Evolutionary conservation across 2,113 vertebrate genomes (phyloP).

Genomic region (Ibidorhyncha struthersii): DNA sequence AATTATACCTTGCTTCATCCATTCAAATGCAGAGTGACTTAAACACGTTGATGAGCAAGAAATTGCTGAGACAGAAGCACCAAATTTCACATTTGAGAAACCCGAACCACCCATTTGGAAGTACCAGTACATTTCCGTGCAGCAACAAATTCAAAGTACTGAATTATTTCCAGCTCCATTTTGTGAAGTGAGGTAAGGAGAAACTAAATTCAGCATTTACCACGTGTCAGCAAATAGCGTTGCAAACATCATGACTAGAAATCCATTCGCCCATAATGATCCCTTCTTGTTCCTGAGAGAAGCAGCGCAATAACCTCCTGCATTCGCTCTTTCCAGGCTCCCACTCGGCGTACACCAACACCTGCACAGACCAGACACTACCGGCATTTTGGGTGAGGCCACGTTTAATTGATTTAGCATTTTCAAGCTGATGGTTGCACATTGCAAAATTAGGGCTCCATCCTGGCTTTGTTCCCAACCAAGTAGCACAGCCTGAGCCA

Average conservation of each 20-base stretch:
- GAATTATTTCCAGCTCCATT: slow-evolving; percentile 18
- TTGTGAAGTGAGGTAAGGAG: neutral
- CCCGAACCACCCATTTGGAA: neutral
- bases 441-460: neutral
- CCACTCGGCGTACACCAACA: neutral
- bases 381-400: neutral
- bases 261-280: neutral
- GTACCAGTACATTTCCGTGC: neutral
- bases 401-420: neutral
- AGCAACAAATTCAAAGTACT: neutral
- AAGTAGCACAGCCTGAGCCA: neutral
- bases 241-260: neutral
- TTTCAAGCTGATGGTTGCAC: neutral
- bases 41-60: neutral
- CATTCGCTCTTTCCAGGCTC: neutral
- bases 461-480: neutral
- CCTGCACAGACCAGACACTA: neutral
- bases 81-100: neutral
- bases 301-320: neutral
- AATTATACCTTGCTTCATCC: slow-evolving; percentile 14
- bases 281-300: neutral
- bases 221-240: neutral
- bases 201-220: neutral
- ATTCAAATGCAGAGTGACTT: slow-evolving; percentile 12
- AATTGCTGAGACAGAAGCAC: neutral